Percentiles rank a stretch among this genome's conserved stretches.
phyloP scores from a whole-genome alignment of 2,888 invertebrate genomes.

The Hemaris fuciformis region DNA sequence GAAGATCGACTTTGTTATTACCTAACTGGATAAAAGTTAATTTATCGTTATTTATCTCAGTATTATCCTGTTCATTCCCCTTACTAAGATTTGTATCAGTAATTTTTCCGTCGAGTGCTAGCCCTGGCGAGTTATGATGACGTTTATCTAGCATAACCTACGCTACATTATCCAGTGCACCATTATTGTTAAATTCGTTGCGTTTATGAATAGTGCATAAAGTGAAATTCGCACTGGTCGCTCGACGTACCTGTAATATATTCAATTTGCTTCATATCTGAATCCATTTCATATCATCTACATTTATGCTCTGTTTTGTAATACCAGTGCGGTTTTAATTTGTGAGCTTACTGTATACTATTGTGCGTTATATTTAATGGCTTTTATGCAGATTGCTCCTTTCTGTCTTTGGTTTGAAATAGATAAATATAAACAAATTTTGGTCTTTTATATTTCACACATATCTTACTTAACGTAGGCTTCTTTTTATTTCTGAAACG shows the following conservation, averaged over 20 bases:
- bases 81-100: neutral
- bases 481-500: too few species aligned
- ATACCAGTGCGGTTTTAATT: neutral
- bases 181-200: constrained; percentile 22
- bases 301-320: neutral
- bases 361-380: neutral
- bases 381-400: too few species aligned
- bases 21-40: neutral
- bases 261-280: neutral
- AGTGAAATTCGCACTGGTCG: neutral
- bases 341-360: neutral
- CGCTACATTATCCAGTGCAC: constrained; percentile 31
- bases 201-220: constrained; percentile 11
- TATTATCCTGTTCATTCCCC: neutral
- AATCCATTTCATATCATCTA: neutral
- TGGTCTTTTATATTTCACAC: too few species aligned
- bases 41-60: constrained; percentile 9
- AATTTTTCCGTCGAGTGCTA: constrained; percentile 11
- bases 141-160: constrained; percentile 28
- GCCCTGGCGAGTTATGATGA: constrained; percentile 32
- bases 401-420: too few species aligned
- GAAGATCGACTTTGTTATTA: constrained; percentile 22
- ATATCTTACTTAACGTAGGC: too few species aligned
- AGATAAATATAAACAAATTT: too few species aligned
- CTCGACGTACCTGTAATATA: neutral